Base-by-base conservation (phyloP, 2,888 invertebrate species). In the Epistrophella euchroma region DNA sequence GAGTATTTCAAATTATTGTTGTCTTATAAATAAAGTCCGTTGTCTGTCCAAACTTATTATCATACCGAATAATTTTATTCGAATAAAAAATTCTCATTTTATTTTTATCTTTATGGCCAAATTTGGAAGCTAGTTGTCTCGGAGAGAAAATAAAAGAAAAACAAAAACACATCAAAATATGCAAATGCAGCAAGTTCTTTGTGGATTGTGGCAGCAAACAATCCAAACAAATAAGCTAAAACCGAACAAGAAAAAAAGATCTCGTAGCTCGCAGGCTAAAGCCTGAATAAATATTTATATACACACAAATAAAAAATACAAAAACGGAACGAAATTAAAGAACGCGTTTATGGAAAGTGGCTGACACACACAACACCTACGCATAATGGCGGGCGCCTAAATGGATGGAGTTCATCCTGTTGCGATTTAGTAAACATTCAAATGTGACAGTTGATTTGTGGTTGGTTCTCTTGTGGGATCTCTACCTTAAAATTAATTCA, bases 151-250 rank as follows among this genome's bases (percentile, higher is more conserved):
- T 9, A 17, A 19, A 37, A 19, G n/a, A 19, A 19, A 78, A n/a
- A 37, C 4, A 47, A n/a, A 28, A 79, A 47, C 13, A 72, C 35
- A 35, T 70, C 56, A 79, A 71, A 84, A 79, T 75, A 84, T 84
- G 84, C 71, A 84, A 84, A 84, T 84, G 70, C 62, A 75, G 74
- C 79, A 73, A 45, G 83, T 73, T 83, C 62, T 70, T 70, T 83
- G 83, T 74, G 9, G 32, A 32, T 32, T 7, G 32, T 32, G 71
- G 50, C 64, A 64, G 17, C 60, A 40, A 62, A n/a, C 15, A 25
- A 71, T 64, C 43, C 62, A 52, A 52, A 47, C n/a, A 45, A 62
- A 55, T 17, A 74, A 60, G 60, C 5, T 6, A 17, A 43, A 47
- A 73, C 11, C 58, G 10, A 66, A 45, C 19, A 58, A 40, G 13